Conservation (phyloP, 2,797 vertebrate genomes). For the Sarcoramphus papa region DNA sequence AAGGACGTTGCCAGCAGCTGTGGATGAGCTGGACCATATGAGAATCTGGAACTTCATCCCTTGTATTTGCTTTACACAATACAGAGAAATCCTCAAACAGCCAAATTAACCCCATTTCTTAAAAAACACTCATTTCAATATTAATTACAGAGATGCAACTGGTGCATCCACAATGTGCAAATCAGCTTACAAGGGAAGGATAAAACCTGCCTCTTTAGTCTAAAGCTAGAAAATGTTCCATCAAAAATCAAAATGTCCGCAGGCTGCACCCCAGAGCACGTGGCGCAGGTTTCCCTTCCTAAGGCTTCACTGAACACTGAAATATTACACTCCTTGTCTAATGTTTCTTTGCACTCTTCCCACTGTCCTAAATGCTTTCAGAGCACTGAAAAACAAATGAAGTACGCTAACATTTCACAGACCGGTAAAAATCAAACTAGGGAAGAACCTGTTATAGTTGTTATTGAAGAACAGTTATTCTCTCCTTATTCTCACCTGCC, state of each 20-base stretch:
- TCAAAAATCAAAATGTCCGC: background rate
- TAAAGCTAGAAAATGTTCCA: background rate
- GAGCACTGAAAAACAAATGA: background rate
- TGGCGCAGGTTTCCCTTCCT: background rate
- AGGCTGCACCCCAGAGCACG: background rate
- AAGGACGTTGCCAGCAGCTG: background rate
- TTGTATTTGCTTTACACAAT: background rate
- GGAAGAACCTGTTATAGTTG: background rate
- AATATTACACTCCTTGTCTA: background rate
- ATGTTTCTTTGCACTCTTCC: background rate
- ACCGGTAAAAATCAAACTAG: background rate
- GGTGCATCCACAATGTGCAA: background rate
- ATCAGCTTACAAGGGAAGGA: background rate
- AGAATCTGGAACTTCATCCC: background rate
- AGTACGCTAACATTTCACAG: background rate
- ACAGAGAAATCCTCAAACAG: background rate
- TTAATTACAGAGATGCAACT: background rate
- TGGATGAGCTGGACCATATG: background rate
- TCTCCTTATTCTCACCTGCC: background rate
- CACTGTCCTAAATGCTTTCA: background rate
- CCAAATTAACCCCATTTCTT: background rate
- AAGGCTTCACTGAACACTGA: background rate
- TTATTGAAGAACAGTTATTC: background rate
- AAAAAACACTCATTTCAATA: background rate
- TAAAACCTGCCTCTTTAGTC: background rate